phyloP scores from a whole-genome alignment of 2,888 invertebrate genomes.

The Ectemnius lituratus region DNA sequence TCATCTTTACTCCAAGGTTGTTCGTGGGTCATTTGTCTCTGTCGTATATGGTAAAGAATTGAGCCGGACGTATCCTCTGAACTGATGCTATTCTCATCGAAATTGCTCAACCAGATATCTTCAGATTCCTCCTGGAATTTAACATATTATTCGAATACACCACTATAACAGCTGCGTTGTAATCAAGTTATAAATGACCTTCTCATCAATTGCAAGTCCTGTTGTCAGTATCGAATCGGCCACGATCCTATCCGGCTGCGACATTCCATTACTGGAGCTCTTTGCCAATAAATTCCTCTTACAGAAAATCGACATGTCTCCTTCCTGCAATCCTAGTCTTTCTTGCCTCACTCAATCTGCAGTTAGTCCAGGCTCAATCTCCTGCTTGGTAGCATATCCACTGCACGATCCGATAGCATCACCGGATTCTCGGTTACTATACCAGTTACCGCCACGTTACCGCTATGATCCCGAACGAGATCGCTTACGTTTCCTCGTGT shows the following conservation, averaged over 20 bases:
- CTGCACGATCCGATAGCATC: slow-evolving; percentile 17
- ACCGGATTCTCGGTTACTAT: slow-evolving; percentile 50
- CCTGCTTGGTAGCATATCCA: too few species aligned
- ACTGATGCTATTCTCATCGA: slow-evolving; percentile 66
- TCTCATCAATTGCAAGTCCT: slow-evolving; percentile 33
- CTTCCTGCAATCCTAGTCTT: background rate
- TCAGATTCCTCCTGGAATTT: slow-evolving; percentile 50
- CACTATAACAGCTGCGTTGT: too few species aligned
- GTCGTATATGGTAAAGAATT: slow-evolving; percentile 57
- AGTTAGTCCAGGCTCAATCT: too few species aligned
- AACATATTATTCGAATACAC: background rate
- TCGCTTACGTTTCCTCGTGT: slow-evolving; percentile 64
- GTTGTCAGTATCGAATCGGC: slow-evolving; percentile 18
- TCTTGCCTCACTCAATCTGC: too few species aligned
- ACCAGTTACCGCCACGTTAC: slow-evolving; percentile 51
- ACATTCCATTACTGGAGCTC: slow-evolving; percentile 26
- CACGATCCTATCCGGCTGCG: slow-evolving; percentile 21
- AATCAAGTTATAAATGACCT: slow-evolving; percentile 22
- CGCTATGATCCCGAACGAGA: slow-evolving; percentile 55
- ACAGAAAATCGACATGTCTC: slow-evolving; percentile 45
- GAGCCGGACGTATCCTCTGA: slow-evolving; percentile 68
- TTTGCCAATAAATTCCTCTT: slow-evolving; percentile 41
- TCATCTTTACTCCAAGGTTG: slow-evolving; percentile 71
- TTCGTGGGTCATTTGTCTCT: slow-evolving; percentile 60
- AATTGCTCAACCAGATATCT: slow-evolving; percentile 67